Evolutionary conservation across 2,113 vertebrate genomes (phyloP).

Genomic region (Opisthocomus hoazin): DNA sequence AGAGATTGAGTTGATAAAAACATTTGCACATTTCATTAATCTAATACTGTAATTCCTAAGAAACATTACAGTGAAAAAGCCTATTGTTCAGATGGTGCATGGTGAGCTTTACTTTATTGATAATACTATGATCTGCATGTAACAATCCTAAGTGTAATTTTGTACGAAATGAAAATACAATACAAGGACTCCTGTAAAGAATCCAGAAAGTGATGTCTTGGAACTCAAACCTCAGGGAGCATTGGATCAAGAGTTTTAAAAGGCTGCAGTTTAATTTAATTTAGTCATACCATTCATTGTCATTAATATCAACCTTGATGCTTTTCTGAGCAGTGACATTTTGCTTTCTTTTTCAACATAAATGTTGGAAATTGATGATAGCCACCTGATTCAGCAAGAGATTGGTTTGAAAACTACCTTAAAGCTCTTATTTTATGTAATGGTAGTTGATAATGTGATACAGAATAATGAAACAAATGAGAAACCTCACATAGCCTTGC

Average conservation of each 20-base stretch:
- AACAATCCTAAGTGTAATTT: background rate
- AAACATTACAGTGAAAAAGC: background rate
- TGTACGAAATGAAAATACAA: background rate
- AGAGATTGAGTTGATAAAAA: conserved; percentile 40
- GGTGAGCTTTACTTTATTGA: background rate
- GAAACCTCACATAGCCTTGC: background rate
- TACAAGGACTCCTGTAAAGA: background rate
- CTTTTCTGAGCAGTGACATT: background rate
- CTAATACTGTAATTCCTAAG: conserved; percentile 11
- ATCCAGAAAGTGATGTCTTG: background rate
- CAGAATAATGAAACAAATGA: background rate
- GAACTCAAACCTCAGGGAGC: background rate
- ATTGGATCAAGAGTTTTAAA: background rate
- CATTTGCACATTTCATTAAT: conserved; percentile 28
- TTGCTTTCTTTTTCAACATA: background rate
- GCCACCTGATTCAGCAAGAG: background rate
- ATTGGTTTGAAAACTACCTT: background rate
- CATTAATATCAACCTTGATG: background rate
- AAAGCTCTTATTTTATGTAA: background rate
- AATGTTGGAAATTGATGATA: background rate
- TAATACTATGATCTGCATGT: background rate
- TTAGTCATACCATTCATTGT: background rate
- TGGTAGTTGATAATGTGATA: background rate
- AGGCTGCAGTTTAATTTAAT: background rate
- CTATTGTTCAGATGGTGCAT: background rate